Evolutionary conservation across 2,888 invertebrate species (phyloP).

Genomic region (Eustalomyia histrio): DNA sequence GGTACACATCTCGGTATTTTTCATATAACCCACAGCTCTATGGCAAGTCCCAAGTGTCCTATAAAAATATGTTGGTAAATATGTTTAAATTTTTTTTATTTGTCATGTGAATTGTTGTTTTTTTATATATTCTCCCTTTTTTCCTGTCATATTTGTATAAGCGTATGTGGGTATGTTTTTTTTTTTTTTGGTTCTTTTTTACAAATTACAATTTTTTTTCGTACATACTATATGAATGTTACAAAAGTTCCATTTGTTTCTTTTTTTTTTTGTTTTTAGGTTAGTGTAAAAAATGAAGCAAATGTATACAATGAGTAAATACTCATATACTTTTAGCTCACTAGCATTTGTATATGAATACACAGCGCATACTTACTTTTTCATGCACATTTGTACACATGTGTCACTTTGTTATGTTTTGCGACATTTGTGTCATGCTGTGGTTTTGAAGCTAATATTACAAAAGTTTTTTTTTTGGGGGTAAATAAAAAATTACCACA

Average conservation of each 20-base stretch:
- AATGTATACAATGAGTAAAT: slow-evolving; percentile 24
- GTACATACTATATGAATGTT: slow-evolving; percentile 2
- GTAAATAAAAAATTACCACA: slow-evolving; percentile 25
- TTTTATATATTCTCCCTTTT: not conserved
- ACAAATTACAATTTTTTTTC: slow-evolving; percentile 35
- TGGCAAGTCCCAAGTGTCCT: slow-evolving; percentile 51
- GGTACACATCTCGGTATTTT: slow-evolving; percentile 26
- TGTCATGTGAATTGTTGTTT: slow-evolving; percentile 29
- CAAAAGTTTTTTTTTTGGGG: slow-evolving; percentile 27
- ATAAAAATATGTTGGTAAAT: slow-evolving; percentile 58
- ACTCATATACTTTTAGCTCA: slow-evolving; percentile 9
- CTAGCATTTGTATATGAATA: not conserved
- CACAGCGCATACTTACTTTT: slow-evolving; percentile 2
- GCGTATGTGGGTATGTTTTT: slow-evolving; percentile 15
- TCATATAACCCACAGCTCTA: slow-evolving; percentile 16
- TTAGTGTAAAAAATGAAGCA: slow-evolving; percentile 2
- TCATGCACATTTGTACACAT: slow-evolving; percentile 44
- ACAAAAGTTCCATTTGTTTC: not conserved
- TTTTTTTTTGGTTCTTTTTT: slow-evolving; percentile 16
- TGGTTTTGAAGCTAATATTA: slow-evolving; percentile 64
- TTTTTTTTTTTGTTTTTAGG: not conserved
- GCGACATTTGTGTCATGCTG: slow-evolving; percentile 62
- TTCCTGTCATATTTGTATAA: not conserved
- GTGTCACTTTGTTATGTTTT: slow-evolving; percentile 60
- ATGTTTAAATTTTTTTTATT: slow-evolving; percentile 34